Conservation (phyloP, 2,113 vertebrate species). For the Campylomormyrus tamandua region DNA sequence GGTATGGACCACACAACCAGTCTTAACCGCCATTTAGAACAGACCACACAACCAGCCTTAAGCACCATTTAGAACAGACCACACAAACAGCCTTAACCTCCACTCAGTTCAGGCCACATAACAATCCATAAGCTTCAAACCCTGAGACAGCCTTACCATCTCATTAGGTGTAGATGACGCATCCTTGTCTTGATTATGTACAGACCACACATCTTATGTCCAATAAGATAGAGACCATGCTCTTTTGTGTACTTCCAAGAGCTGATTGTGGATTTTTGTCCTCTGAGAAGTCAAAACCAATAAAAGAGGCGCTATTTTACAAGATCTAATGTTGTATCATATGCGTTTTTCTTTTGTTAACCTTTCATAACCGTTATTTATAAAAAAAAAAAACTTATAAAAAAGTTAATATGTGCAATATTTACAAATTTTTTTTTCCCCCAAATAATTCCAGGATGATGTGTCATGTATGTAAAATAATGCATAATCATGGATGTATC, state of each 20-base stretch:
- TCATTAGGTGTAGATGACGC: not conserved
- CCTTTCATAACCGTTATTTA: not conserved
- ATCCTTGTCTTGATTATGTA: not conserved
- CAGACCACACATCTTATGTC: not conserved
- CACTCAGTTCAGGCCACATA: not conserved
- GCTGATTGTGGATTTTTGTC: not conserved
- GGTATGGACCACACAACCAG: slow-evolving; percentile 56
- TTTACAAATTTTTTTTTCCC: not conserved
- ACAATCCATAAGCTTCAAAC: not conserved
- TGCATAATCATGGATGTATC: not conserved
- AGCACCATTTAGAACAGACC: not conserved
- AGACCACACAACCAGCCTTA: not conserved
- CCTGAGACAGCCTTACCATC: not conserved
- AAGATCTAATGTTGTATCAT: not conserved
- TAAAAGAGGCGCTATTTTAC: not conserved
- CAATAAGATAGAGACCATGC: not conserved
- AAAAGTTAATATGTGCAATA: not conserved
- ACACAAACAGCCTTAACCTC: not conserved
- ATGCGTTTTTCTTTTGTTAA: not conserved
- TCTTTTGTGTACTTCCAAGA: not conserved
- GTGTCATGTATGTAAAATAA: not conserved
- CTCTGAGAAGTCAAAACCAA: not conserved
- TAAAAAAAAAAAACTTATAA: not conserved
- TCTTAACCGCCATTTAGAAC: not conserved
- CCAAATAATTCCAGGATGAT: not conserved